These are phyloP conservation scores for Margarornis squamiger DNA, from an alignment of 2,797 vertebrate species.

Conservation along the genomic window DNA sequence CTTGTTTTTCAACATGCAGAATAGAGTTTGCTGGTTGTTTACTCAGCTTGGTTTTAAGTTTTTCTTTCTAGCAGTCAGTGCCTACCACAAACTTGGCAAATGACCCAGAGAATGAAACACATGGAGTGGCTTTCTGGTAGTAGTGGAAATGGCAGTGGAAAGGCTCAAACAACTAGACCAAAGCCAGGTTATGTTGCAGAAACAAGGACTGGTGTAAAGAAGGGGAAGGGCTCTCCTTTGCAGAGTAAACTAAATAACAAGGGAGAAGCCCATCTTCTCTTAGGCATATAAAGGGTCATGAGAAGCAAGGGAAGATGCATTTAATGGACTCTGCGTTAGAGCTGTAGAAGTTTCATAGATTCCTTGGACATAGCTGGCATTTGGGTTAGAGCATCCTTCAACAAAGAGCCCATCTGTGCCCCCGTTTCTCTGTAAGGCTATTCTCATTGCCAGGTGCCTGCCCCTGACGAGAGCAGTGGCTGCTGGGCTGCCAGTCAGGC, in stretches of 20 bases:
- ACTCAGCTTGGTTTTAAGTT: background rate
- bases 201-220: background rate
- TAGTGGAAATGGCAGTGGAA: background rate
- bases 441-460: slow-evolving; percentile 36
- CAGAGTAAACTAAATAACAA: background rate
- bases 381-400: background rate
- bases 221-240: background rate
- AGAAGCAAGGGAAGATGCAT: background rate
- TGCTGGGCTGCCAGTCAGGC: slow-evolving; percentile 4
- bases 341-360: background rate
- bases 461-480: background rate
- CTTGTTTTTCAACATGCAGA: background rate
- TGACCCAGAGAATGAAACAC: background rate
- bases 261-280: background rate
- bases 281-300: rapidly evolving
- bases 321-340: background rate
- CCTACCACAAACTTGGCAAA: background rate
- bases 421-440: background rate
- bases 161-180: background rate
- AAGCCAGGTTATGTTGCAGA: background rate
- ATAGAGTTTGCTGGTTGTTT: background rate
- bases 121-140: background rate
- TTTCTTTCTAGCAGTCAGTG: background rate
- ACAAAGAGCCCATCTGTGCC: slow-evolving; percentile 31
- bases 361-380: background rate